Evolutionary conservation across 2,797 vertebrate genomes (phyloP).

Genomic region (Remorina albescens): DNA sequence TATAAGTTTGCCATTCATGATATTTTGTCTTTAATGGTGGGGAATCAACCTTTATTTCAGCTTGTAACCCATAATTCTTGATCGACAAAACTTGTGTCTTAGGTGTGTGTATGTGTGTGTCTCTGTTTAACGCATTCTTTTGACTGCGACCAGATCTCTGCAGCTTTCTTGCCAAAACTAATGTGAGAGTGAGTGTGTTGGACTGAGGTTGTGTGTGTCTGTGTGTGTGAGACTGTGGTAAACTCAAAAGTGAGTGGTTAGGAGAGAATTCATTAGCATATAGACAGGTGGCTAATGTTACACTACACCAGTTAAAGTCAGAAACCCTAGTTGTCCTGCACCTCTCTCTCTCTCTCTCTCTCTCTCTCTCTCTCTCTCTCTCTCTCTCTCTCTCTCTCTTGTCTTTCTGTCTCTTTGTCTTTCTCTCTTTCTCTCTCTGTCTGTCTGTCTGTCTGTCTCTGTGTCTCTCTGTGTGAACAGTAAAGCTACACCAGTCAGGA

Average conservation of each 20-base stretch:
- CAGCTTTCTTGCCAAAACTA: constrained; percentile 50
- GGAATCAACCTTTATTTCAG: background rate
- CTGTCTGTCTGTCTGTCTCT: constrained; percentile 11
- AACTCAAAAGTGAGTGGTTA: constrained; percentile 78
- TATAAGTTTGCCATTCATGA: background rate
- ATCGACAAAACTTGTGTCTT: too few species aligned
- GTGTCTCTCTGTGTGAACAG: constrained; percentile 43
- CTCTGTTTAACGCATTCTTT: constrained; percentile 34
- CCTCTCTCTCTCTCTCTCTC: constrained; percentile 46
- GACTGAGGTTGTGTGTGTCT: constrained; percentile 29
- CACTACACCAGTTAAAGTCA: constrained; percentile 81
- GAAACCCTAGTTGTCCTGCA: constrained; percentile 65
- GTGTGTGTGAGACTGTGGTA: constrained; percentile 35
- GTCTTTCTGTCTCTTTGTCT: constrained; percentile 18
- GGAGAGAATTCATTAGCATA: constrained; percentile 85
- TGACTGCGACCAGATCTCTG: constrained; percentile 41
- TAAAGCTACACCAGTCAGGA: constrained; percentile 81
- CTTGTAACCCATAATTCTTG: background rate
- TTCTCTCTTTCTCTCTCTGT: constrained; percentile 28
- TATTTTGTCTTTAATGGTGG: background rate
- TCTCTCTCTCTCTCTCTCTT: constrained; percentile 18
- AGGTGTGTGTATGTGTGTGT: background rate
- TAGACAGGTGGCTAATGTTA: constrained; percentile 86
- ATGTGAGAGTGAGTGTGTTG: constrained; percentile 61
- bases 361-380: constrained; percentile 3